These are phyloP conservation scores for Agonopterix alstromeriana DNA, from an alignment of 2,888 invertebrate species.

Conservation along the genomic window DNA sequence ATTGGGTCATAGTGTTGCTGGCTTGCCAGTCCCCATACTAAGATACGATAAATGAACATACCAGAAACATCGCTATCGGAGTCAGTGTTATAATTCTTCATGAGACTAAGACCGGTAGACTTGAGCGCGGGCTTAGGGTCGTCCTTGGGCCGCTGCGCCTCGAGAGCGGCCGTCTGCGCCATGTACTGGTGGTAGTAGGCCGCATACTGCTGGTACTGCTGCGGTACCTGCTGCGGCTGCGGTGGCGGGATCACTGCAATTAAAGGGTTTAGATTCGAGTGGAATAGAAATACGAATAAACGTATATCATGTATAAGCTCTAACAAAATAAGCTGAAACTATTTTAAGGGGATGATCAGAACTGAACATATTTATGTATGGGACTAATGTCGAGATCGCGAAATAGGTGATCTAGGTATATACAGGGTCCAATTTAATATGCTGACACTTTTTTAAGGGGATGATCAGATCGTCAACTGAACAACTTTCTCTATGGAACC, in stretches of 20 bases:
- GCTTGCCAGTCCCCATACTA: no score
- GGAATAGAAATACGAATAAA: background rate
- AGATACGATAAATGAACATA: constrained; percentile 11
- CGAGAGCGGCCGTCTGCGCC: constrained; percentile 17
- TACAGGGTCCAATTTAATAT: no score
- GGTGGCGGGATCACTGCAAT: background rate
- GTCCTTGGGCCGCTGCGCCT: constrained; percentile 14
- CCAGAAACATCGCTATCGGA: constrained; percentile 61
- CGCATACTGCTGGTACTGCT: constrained; percentile 25
- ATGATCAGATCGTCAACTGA: no score
- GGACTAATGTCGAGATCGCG: no score
- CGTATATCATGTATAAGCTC: no score
- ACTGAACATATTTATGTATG: no score
- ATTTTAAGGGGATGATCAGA: no score
- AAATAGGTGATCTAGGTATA: no score
- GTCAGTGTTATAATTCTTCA: constrained; percentile 77
- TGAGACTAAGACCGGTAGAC: constrained; percentile 69
- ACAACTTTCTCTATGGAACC: no score
- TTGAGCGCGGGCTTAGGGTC: constrained; percentile 19
- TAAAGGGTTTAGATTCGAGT: background rate
- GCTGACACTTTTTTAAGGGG: no score
- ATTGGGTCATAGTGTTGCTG: no score
- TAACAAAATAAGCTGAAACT: no score
- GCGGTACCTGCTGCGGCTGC: background rate
- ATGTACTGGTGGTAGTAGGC: constrained; percentile 40